These are phyloP conservation scores for Saccostrea cuccullata DNA, from an alignment of 1,140 invertebrate genomes.

Conservation along the genomic window DNA sequence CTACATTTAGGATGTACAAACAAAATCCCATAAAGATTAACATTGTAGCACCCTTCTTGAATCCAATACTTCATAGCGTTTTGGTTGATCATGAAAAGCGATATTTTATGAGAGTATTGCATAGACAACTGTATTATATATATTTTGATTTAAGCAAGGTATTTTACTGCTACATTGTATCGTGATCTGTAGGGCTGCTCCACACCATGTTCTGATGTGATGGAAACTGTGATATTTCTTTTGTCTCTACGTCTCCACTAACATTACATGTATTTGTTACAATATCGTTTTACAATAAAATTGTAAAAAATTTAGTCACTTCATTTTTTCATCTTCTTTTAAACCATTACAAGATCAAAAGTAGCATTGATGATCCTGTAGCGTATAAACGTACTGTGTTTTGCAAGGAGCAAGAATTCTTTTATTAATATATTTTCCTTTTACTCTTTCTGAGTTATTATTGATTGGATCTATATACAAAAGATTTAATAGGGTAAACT, in stretches of 20 bases:
- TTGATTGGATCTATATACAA: too few relatives aligned
- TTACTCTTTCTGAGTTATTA: too few relatives aligned
- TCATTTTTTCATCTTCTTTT: background rate
- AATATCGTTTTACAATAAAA: constrained; percentile 35
- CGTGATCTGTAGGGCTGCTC: background rate
- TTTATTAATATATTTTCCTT: too few relatives aligned
- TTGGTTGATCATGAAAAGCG: background rate
- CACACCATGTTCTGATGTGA: background rate
- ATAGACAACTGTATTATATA: background rate
- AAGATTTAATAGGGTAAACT: too few relatives aligned
- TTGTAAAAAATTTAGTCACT: background rate
- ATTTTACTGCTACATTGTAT: background rate
- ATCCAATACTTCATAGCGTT: background rate
- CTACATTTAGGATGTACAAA: background rate
- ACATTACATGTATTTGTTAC: constrained; percentile 26
- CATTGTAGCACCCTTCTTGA: background rate
- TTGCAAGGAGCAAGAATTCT: too few relatives aligned
- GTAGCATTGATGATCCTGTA: too few relatives aligned
- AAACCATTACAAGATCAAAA: too few relatives aligned
- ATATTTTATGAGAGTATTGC: background rate
- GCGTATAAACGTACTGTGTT: too few relatives aligned
- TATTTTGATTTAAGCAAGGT: background rate
- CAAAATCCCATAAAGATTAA: background rate
- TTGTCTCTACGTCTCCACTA: constrained; percentile 23
- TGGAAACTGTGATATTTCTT: constrained; percentile 25